Conservation (phyloP, 2,113 vertebrate genomes). For the Embiotoca jacksoni region DNA sequence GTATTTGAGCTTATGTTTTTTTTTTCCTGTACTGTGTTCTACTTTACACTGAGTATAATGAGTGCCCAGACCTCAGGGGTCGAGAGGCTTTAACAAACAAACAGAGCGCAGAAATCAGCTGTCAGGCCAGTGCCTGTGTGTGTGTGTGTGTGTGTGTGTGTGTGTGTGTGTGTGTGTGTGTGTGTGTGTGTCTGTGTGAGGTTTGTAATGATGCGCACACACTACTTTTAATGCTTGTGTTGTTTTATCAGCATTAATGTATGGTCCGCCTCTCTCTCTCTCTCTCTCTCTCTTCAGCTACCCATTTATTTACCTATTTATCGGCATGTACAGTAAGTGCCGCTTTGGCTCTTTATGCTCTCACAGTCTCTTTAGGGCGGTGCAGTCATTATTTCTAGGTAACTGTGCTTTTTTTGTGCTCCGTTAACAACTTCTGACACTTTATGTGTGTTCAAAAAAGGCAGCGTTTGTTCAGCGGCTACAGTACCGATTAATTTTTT, state of each 20-base stretch:
- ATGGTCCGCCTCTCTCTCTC: background rate
- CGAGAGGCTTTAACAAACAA: slow-evolving; percentile 75
- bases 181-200: slow-evolving; percentile 25
- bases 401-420: slow-evolving; percentile 5
- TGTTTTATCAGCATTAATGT: slow-evolving; percentile 19
- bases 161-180: slow-evolving; percentile 15
- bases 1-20: slow-evolving; percentile 8
- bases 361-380: background rate
- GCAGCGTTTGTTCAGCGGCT: slow-evolving; percentile 11
- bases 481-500: background rate
- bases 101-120: slow-evolving; percentile 77
- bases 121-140: slow-evolving; percentile 50
- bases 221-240: slow-evolving; percentile 18
- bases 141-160: background rate
- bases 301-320: slow-evolving; percentile 18
- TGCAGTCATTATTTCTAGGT: slow-evolving; percentile 31
- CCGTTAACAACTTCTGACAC: slow-evolving; percentile 27
- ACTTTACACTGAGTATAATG: slow-evolving; percentile 69
- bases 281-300: background rate
- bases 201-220: slow-evolving; percentile 36
- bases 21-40: slow-evolving; percentile 51
- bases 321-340: background rate
- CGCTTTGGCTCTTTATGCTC: slow-evolving; percentile 1
- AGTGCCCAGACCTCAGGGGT: slow-evolving; percentile 69
- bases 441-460: slow-evolving; percentile 26